These are phyloP conservation scores for Atrichornis clamosus DNA, from an alignment of 2,113 vertebrate genomes.

Conservation along the genomic window DNA sequence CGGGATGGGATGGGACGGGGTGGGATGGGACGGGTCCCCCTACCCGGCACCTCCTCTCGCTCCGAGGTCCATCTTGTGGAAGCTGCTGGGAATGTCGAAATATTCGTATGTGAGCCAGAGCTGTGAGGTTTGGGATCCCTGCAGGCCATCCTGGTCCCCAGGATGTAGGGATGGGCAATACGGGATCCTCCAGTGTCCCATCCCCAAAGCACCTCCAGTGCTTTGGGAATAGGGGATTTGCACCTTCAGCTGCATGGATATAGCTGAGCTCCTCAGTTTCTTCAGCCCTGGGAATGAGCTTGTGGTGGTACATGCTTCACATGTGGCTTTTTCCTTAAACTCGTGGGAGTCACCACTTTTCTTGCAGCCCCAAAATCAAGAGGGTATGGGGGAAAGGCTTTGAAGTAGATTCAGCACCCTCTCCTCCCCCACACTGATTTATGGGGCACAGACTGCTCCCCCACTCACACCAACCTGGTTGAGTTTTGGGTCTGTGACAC, in stretches of 20 bases:
- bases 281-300: background rate
- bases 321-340: background rate
- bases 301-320: too few relatives aligned
- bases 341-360: background rate
- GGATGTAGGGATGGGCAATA: accelerated
- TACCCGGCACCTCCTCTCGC: slow-evolving; percentile 23
- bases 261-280: background rate
- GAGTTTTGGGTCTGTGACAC: background rate
- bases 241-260: accelerated
- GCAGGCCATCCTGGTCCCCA: background rate
- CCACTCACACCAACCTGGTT: background rate
- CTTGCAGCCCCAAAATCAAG: background rate
- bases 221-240: background rate
- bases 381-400: background rate
- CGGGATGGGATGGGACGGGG: background rate
- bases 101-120: accelerated
- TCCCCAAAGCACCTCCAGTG: accelerated
- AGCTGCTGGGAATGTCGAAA: slow-evolving; percentile 51
- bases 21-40: background rate
- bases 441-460: background rate
- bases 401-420: background rate
- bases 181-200: accelerated
- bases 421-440: background rate
- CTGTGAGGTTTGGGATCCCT: background rate
- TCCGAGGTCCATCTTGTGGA: slow-evolving; percentile 70